Evolutionary conservation across 2,888 invertebrate genomes (phyloP), one percentile per base, ranked within the genome.

Genomic region (Eupithecia abbreviata): DNA sequence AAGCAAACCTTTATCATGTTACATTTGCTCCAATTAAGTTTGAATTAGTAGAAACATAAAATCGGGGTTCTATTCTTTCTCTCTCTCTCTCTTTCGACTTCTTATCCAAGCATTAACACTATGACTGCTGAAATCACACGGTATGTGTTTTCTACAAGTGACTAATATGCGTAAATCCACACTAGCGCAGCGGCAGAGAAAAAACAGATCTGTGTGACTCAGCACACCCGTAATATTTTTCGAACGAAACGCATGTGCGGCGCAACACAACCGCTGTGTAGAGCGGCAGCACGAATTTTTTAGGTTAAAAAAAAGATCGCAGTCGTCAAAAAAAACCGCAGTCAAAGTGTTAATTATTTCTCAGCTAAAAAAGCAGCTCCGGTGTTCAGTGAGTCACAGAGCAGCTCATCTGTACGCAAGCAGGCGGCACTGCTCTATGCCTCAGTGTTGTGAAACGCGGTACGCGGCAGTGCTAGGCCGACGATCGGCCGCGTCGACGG

Each of bases 391-490:
- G 79, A 79, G 79, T 74, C 65, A 66, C 12, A 9, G 42, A 4
- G 42, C 4, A 30, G 41, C 73, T 18, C 47, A 55, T 41, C 73
- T 51, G 47, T 67, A 58, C 66, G 58, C 67, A 51, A 45, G 42
- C 15, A n/a, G 58, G 74, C 43, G 66, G 65, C 65, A 74, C 75
- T 85, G 83, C 77, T 93, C 93, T 93, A 83, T 93, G 93, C 78
- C 88, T 79, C 81, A 84, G 88, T 91, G 91, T 93, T 93, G 93
- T 92, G 93, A 93, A 93, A 93, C 89, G 86, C 81, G 83, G 82
- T 81, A 82, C 85, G 88, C 88, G 90, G 62, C 92, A 94, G 94
- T 94, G 91, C 89, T 89, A 89, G 90, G 88, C 89, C 90, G 91
- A 88, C 91, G 88, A 89, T 90, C 90, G 90, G 87, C 85, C 86